These are phyloP conservation scores for Heliconius sara DNA, from an alignment of 2,888 invertebrate species.

Conservation along the genomic window DNA sequence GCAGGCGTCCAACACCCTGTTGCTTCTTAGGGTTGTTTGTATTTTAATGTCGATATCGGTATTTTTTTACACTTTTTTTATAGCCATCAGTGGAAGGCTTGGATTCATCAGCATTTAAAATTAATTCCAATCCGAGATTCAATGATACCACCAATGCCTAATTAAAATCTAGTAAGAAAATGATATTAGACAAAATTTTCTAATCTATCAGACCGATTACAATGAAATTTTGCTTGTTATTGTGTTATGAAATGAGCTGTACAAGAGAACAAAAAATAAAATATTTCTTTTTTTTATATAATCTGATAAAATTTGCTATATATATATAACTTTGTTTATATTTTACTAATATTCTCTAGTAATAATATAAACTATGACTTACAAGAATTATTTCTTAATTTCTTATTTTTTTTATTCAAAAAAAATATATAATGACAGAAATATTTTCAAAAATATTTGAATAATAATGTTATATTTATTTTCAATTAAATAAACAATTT, in stretches of 20 bases:
- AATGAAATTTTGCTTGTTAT: not conserved
- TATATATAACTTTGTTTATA: not conserved
- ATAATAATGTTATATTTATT: not conserved
- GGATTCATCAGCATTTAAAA: not conserved
- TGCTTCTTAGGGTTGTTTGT: constrained; percentile 70
- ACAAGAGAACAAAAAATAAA: no score
- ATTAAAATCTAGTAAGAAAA: not conserved
- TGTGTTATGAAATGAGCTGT: not conserved
- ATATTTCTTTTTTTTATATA: not conserved
- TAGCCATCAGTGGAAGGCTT: no score
- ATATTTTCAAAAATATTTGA: not conserved
- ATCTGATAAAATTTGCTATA: not conserved
- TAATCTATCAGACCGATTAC: not conserved
- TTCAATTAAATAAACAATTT: not conserved
- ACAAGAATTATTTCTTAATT: not conserved
- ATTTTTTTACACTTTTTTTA: not conserved
- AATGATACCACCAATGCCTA: not conserved
- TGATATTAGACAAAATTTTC: not conserved
- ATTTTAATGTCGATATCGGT: constrained; percentile 56
- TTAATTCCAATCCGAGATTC: not conserved
- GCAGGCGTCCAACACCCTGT: constrained; percentile 83
- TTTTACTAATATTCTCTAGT: not conserved
- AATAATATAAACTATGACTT: not conserved
- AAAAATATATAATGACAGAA: not conserved
- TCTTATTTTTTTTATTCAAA: not conserved